Conservation (phyloP, 2,888 invertebrate species). For the Euzetes globulus region DNA sequence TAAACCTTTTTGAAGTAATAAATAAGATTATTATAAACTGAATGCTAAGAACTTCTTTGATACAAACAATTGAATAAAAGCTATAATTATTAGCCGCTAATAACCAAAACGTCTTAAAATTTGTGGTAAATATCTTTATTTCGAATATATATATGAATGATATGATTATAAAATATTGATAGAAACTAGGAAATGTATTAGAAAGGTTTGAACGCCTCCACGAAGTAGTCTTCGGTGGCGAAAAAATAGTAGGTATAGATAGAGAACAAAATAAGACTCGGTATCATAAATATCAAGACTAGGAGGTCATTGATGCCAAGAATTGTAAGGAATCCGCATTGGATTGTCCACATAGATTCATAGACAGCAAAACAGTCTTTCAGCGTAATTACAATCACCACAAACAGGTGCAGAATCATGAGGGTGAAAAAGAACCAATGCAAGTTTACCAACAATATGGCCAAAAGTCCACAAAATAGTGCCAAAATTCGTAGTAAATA, state of each 20-base stretch:
- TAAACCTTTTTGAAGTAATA: no score
- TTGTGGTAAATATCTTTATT: no score
- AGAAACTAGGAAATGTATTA: no score
- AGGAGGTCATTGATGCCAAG: background rate
- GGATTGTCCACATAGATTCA: background rate
- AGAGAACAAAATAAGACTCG: background rate
- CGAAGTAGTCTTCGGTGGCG: no score
- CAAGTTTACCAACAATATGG: background rate
- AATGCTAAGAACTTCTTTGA: no score
- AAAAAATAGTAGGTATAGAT: background rate
- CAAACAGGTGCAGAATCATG: background rate
- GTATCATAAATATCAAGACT: background rate
- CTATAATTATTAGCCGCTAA: no score
- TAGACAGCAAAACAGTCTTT: background rate
- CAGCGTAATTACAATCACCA: background rate
- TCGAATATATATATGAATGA: no score
- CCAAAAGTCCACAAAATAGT: background rate
- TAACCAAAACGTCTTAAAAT: no score
- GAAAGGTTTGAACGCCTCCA: no score
- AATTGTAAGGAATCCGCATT: background rate
- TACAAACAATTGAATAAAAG: no score
- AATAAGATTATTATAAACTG: no score
- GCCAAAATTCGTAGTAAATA: background rate
- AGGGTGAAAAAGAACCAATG: background rate
- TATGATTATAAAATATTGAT: no score